Evolutionary conservation across 2,113 vertebrate species (phyloP), one percentile per base, ranked within the genome.

Genomic region (Desmodus rotundus): DNA sequence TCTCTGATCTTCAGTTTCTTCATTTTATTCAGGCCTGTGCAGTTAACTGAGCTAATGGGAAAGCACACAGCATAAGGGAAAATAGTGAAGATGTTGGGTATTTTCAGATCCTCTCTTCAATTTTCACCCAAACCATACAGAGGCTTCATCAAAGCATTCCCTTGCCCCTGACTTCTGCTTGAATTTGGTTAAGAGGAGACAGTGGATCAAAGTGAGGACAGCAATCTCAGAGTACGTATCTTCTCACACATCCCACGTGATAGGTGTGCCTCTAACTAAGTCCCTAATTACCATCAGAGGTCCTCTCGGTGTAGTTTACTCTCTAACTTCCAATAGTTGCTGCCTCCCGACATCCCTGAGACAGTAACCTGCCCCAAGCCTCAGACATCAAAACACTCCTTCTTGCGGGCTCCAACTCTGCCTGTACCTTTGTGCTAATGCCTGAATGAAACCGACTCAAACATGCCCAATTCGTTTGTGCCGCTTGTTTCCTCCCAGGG

Each of bases 381-480:
- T 36, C 5, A 54, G 33, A 22, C 41, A n/a, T 1, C 22, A 56
- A 86, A 82, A 33, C 22, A 22, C 41, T 13, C 31, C 15, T 70
- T 58, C 31, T 12, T 52, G 1, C 65, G 26, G 5, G 3, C 52
- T 41, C 11, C 73, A n/a, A 74, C 17, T 17, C 28, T 54, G 7
- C 4, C 5, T 36, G 26, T 7, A 11, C 31, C 19, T 65, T 45
- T 50, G 5, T 50, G 58, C 47, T 1, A 41, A 14, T 65, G 4
- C n/a, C n/a, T 65, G 84, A 47, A 81, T 58, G 81, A 94, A 94
- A 93, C 14, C 28, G 17, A 68, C 22, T 56, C 22, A 14, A 22
- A 36, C 76, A n/a, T 52, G 70, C 15, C 28, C 14, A 87, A 38
- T 31, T 50, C 47, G 33, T 47, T 20, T 74, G 7, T 47, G 20